phyloP scores from a whole-genome alignment of 2,113 vertebrate species.

The Bostrychus sinensis region DNA sequence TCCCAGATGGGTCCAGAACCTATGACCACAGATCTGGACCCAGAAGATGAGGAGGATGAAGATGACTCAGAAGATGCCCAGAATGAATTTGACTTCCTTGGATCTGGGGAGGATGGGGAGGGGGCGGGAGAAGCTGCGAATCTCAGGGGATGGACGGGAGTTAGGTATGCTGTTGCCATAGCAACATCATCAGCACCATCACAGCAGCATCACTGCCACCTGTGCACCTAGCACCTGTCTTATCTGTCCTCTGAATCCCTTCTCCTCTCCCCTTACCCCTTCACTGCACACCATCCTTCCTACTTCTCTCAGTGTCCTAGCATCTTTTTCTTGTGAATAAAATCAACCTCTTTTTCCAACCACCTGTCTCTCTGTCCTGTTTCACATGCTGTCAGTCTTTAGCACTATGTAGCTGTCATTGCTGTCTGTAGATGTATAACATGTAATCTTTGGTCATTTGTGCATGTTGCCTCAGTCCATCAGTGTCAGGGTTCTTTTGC shows the following conservation, averaged over 20 bases:
- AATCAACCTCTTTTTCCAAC: constrained; percentile 75
- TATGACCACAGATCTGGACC: constrained; percentile 85
- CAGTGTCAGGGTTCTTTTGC: constrained; percentile 46
- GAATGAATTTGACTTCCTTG: constrained; percentile 90
- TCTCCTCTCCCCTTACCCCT: not conserved
- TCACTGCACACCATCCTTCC: constrained; percentile 61
- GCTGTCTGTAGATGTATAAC: constrained; percentile 44
- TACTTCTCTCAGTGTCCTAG: constrained; percentile 71
- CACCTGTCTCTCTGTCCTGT: constrained; percentile 77
- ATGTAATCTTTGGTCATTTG: constrained; percentile 43
- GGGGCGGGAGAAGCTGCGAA: constrained; percentile 84
- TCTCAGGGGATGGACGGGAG: constrained; percentile 84
- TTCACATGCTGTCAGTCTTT: constrained; percentile 66
- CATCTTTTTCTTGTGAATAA: constrained; percentile 76
- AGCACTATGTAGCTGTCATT: constrained; percentile 56
- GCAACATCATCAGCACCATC: constrained; percentile 65
- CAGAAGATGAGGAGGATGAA: constrained; percentile 89
- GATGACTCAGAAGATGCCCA: constrained; percentile 92
- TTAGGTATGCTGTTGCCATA: constrained; percentile 82
- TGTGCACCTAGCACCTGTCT: constrained; percentile 63
- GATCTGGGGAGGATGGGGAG: constrained; percentile 88
- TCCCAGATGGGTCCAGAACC: constrained; percentile 83
- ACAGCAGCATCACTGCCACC: constrained; percentile 69
- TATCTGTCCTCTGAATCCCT: constrained; percentile 23
- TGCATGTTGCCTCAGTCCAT: constrained; percentile 61